phyloP scores from a whole-genome alignment of 2,113 vertebrate genomes.

The Ophiodon elongatus region DNA sequence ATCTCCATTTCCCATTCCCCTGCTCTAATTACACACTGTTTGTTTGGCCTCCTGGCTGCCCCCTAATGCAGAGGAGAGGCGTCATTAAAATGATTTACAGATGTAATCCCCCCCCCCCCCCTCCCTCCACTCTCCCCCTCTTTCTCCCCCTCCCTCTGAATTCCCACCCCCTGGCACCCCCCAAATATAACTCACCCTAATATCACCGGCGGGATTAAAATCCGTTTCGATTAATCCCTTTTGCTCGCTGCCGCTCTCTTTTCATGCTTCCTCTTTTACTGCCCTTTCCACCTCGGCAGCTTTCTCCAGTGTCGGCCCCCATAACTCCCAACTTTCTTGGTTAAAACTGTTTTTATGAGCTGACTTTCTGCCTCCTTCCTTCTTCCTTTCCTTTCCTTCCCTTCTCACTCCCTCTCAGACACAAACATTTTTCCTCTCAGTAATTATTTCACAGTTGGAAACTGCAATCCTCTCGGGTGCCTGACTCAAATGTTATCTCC shows the following conservation, averaged over 20 bases:
- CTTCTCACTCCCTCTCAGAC: conserved; percentile 36
- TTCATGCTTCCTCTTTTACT: conserved; percentile 47
- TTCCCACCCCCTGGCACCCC: conserved; percentile 43
- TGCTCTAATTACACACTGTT: conserved; percentile 80
- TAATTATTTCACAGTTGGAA: conserved; percentile 63
- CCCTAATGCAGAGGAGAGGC: conserved; percentile 74
- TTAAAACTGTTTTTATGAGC: conserved; percentile 43
- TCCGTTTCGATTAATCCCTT: conserved; percentile 66
- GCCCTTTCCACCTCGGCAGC: conserved; percentile 60
- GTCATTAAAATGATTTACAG: conserved; percentile 82
- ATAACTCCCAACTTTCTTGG: conserved; percentile 25
- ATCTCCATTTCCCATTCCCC: conserved; percentile 69
- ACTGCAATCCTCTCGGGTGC: conserved; percentile 58
- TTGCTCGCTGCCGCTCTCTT: conserved; percentile 42
- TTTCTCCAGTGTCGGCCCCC: conserved; percentile 28
- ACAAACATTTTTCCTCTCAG: conserved; percentile 46
- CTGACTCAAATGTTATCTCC: conserved; percentile 60
- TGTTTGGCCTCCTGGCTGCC: conserved; percentile 77
- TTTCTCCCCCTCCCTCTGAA: background rate
- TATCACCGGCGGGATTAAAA: conserved; percentile 73
- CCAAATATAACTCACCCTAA: conserved; percentile 70
- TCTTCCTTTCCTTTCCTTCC: conserved; percentile 6
- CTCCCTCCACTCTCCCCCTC: background rate
- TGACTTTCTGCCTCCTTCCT: conserved; percentile 3
- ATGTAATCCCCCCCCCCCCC: conserved; percentile 66